A percentile compares a stretch with the other conserved stretches of the same genome.
These are phyloP conservation scores for Novumbra hubbsi DNA, from an alignment of 2,797 vertebrate genomes.

Conservation along the genomic window DNA sequence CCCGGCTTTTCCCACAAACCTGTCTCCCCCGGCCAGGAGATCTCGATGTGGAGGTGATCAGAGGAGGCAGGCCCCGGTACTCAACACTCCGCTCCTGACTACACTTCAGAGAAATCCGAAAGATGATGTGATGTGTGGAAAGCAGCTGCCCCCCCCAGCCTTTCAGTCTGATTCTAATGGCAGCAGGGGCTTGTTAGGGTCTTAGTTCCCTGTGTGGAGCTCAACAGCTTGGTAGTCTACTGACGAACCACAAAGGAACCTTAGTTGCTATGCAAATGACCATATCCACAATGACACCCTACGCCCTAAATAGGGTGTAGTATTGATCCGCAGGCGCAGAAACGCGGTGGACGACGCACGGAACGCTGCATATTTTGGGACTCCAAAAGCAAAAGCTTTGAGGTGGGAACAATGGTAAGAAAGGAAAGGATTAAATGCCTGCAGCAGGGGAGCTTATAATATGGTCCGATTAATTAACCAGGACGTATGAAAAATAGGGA, in stretches of 20 bases:
- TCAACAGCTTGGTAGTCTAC: conserved; percentile 9
- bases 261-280: conserved; percentile 11
- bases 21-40: not conserved
- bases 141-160: not conserved
- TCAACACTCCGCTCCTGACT: conserved; percentile 20
- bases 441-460: not conserved
- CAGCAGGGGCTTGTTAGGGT: not conserved
- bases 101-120: conserved; percentile 23
- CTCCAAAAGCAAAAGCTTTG: not conserved
- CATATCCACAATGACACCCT: not conserved
- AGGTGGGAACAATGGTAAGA: not conserved
- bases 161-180: not conserved
- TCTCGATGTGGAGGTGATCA: not conserved
- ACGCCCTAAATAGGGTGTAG: not conserved
- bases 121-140: conserved; percentile 3
- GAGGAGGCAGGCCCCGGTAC: not conserved
- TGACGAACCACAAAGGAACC: not conserved
- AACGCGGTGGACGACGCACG: not conserved
- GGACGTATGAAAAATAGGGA: not conserved
- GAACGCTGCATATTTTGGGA: not conserved
- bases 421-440: not conserved
- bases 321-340: not conserved
- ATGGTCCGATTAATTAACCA: not conserved
- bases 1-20: not conserved
- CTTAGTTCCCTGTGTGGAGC: not conserved